Conservation (phyloP, 2,113 vertebrate genomes). For the Glareola pratincola region DNA sequence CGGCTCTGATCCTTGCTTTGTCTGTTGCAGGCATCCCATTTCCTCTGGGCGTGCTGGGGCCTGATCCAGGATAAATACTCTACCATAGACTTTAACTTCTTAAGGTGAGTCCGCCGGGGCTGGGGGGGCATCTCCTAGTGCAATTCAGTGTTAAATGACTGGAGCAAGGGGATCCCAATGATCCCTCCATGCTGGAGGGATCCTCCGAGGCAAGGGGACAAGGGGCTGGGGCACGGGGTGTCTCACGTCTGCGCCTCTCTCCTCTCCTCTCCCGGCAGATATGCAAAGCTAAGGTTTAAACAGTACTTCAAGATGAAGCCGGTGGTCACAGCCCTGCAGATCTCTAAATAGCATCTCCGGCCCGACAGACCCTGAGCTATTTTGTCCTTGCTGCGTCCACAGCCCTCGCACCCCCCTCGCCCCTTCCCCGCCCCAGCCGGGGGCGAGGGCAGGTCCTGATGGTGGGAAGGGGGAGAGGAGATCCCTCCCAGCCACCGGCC, state of each 20-base stretch:
- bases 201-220: not conserved
- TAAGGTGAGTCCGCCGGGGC: slow-evolving; percentile 76
- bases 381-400: not conserved
- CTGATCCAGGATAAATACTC: slow-evolving; percentile 97
- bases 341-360: slow-evolving; percentile 78
- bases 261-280: slow-evolving; percentile 70
- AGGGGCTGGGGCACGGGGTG: rapidly evolving
- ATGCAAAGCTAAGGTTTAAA: slow-evolving; percentile 91
- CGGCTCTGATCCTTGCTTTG: not conserved
- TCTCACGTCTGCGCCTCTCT: not conserved
- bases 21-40: slow-evolving; percentile 88
- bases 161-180: not conserved
- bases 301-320: slow-evolving; percentile 97
- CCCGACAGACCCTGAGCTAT: not conserved
- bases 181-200: not conserved
- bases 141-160: rapidly evolving
- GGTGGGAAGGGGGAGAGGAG: not conserved
- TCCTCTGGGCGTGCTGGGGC: slow-evolving; percentile 97
- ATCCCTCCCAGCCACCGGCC: not conserved
- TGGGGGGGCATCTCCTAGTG: not conserved
- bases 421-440: not conserved
- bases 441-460: not conserved
- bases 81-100: slow-evolving; percentile 93
- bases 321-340: slow-evolving; percentile 83
- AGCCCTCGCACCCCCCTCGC: not conserved